Conservation (phyloP, 2,113 vertebrate genomes). For the Ivindomyrus marchei region DNA sequence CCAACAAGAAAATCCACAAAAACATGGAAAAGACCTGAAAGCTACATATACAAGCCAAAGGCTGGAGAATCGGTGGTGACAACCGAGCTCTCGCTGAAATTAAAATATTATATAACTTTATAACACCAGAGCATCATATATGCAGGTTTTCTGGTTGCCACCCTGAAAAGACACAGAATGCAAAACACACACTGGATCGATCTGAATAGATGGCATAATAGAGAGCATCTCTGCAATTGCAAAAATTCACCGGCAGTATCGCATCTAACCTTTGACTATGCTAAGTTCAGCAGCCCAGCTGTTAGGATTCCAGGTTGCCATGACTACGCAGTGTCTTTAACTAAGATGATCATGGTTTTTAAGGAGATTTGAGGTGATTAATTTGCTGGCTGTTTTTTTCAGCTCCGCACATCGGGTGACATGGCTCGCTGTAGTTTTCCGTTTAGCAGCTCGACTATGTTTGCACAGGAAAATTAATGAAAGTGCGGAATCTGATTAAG, state of each 20-base stretch:
- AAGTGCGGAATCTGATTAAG: neutral
- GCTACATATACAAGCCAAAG: neutral
- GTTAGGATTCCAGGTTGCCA: neutral
- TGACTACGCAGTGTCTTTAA: neutral
- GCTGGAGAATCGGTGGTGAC: neutral
- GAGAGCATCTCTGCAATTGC: neutral
- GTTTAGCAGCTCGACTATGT: neutral
- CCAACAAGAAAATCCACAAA: neutral
- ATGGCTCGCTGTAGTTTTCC: no score
- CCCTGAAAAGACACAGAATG: neutral
- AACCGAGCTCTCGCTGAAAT: neutral
- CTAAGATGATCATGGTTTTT: neutral
- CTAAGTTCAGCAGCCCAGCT: slow-evolving; percentile 2
- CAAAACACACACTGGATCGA: neutral
- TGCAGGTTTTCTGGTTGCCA: neutral
- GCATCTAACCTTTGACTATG: neutral
- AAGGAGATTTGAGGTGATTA: neutral
- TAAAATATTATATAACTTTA: neutral
- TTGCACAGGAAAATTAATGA: neutral
- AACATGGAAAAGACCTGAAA: neutral
- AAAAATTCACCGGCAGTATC: neutral
- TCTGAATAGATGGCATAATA: neutral
- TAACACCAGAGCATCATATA: neutral
- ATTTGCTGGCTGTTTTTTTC: neutral
- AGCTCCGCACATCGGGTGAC: neutral